Conservation (phyloP, 2,888 invertebrate genomes). For the Tetranychus piercei region DNA sequence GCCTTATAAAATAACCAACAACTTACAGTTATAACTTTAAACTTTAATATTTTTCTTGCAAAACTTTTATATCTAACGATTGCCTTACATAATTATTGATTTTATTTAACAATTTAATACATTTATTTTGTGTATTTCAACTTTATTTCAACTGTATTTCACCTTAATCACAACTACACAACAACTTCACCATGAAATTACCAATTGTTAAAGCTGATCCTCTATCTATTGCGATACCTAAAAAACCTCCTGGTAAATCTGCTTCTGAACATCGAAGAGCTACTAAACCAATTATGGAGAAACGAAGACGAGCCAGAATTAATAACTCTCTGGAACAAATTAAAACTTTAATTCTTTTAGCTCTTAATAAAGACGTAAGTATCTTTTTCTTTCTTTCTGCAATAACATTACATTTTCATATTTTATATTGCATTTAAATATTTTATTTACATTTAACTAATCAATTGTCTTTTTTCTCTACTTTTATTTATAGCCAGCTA, state of each 20-base stretch:
- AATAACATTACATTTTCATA: not conserved
- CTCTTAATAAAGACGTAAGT: slow-evolving; percentile 88
- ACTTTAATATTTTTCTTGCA: not conserved
- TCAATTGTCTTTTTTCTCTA: not conserved
- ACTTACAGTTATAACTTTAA: no score
- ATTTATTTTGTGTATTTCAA: not conserved
- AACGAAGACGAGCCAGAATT: slow-evolving; percentile 69
- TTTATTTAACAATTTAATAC: not conserved
- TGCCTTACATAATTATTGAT: not conserved
- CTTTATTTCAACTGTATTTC: not conserved
- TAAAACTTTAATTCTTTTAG: slow-evolving; percentile 70
- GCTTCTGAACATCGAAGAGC: slow-evolving; percentile 13
- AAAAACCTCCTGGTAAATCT: slow-evolving; percentile 11
- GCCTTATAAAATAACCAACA: not conserved
- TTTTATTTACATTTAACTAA: not conserved
- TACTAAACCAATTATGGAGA: slow-evolving; percentile 74
- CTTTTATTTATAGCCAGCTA: not conserved
- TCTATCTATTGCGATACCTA: slow-evolving; percentile 4
- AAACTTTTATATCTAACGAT: no score
- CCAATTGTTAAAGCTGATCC: not conserved
- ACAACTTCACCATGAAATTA: not conserved
- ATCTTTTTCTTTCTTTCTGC: not conserved
- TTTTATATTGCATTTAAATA: not conserved
- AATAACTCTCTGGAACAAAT: slow-evolving; percentile 79
- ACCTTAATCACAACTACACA: not conserved